Percentiles rank a stretch among this genome's conserved stretches.
Conservation (phyloP, 2,797 vertebrate genomes). For the Platalea minor region DNA sequence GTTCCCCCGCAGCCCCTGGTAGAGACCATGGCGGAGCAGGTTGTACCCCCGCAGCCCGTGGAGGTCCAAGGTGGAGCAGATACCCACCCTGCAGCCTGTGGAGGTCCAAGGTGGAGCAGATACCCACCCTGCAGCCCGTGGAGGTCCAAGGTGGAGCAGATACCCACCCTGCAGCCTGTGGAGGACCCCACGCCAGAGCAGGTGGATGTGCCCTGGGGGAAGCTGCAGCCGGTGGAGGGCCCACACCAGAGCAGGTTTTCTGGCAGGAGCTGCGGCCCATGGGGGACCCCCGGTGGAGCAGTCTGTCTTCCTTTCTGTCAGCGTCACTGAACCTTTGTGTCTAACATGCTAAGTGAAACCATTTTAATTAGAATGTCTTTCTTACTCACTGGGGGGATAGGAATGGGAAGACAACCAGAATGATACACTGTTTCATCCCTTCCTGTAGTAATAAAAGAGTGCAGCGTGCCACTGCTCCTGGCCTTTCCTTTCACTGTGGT, state of each 20-base stretch:
- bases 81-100: fast-evolving
- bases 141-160: fast-evolving
- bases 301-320: not conserved
- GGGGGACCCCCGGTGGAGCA: not conserved
- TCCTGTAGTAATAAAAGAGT: not conserved
- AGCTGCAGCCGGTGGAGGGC: not conserved
- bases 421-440: not conserved
- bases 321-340: not conserved
- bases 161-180: fast-evolving
- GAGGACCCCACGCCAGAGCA: fast-evolving
- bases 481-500: not conserved
- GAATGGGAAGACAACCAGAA: not conserved
- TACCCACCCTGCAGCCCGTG: not conserved
- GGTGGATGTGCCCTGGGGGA: not conserved
- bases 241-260: not conserved
- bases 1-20: fast-evolving
- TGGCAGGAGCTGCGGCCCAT: not conserved
- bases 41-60: not conserved
- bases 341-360: not conserved
- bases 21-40: not conserved
- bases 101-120: not conserved
- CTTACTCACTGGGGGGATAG: not conserved
- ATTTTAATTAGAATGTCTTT: not conserved
- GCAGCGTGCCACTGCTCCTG: not conserved
- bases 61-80: fast-evolving